phyloP scores from a whole-genome alignment of 2,888 invertebrate species.

The Latrodectus elegans region DNA sequence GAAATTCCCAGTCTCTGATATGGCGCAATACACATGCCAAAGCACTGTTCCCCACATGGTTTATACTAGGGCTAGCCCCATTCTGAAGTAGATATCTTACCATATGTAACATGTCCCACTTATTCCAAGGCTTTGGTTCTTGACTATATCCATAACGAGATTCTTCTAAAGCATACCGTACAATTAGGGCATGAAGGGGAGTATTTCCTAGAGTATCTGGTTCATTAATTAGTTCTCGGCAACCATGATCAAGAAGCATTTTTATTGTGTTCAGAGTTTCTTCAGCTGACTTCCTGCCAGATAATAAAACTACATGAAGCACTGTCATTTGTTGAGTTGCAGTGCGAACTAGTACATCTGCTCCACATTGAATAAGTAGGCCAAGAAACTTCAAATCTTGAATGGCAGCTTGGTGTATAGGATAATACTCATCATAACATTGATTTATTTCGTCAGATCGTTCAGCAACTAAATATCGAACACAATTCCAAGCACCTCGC shows the following conservation, averaged over 20 bases:
- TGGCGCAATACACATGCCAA: conserved; percentile 82
- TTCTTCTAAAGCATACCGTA: conserved; percentile 82
- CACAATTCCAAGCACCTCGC: conserved; percentile 83
- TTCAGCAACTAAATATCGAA: conserved; percentile 81
- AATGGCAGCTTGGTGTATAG: conserved; percentile 84
- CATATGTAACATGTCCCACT: conserved; percentile 84
- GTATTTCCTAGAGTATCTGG: conserved; percentile 85
- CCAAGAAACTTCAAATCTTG: conserved; percentile 82
- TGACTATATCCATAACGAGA: conserved; percentile 80
- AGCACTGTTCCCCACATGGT: conserved; percentile 82
- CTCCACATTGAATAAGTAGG: conserved; percentile 79
- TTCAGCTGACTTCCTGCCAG: conserved; percentile 82
- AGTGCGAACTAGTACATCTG: conserved; percentile 82
- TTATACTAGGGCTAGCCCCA: conserved; percentile 82
- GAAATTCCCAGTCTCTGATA: conserved; percentile 82
- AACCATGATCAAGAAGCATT: conserved; percentile 83
- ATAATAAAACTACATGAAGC: conserved; percentile 78
- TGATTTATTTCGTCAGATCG: conserved; percentile 80
- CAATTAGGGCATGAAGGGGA: conserved; percentile 81
- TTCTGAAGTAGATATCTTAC: conserved; percentile 78
- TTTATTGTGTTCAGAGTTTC: conserved; percentile 83
- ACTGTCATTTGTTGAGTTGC: conserved; percentile 83
- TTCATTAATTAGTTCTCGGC: conserved; percentile 83
- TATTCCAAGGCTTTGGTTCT: conserved; percentile 79
- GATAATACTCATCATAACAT: conserved; percentile 84